Evolutionary conservation across 2,888 invertebrate genomes (phyloP).

Genomic region (Hymenopus coronatus): DNA sequence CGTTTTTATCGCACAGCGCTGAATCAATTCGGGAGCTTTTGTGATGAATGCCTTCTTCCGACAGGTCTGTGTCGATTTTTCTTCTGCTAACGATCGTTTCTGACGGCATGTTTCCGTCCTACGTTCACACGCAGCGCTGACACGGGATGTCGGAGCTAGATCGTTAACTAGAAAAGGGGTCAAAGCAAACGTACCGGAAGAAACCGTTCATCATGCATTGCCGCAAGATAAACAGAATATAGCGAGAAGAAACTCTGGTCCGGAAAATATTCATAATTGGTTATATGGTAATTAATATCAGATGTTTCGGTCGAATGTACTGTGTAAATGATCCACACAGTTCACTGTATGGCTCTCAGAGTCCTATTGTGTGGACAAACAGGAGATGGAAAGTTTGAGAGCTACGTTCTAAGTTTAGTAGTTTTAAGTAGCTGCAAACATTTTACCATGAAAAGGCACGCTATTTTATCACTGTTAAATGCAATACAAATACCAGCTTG

Average conservation of each 20-base stretch:
- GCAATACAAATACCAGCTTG: too few relatives aligned
- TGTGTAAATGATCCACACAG: too few relatives aligned
- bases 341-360: too few relatives aligned
- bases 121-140: background rate
- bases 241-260: background rate
- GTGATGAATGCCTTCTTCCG: background rate
- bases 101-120: background rate
- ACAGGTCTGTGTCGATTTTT: background rate
- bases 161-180: background rate
- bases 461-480: too few relatives aligned
- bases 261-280: background rate
- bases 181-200: background rate
- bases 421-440: too few relatives aligned
- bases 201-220: background rate
- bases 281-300: too few relatives aligned
- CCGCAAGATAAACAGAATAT: background rate
- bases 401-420: too few relatives aligned
- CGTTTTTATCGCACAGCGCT: background rate
- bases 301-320: too few relatives aligned
- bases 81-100: background rate
- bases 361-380: too few relatives aligned
- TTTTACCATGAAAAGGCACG: too few relatives aligned
- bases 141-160: background rate
- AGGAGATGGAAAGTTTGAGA: too few relatives aligned
- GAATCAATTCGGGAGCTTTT: background rate